Percentiles rank a stretch among this genome's conserved stretches.
Evolutionary conservation across 2,888 invertebrate species (phyloP).

Genomic region (Eupsilia transversa): DNA sequence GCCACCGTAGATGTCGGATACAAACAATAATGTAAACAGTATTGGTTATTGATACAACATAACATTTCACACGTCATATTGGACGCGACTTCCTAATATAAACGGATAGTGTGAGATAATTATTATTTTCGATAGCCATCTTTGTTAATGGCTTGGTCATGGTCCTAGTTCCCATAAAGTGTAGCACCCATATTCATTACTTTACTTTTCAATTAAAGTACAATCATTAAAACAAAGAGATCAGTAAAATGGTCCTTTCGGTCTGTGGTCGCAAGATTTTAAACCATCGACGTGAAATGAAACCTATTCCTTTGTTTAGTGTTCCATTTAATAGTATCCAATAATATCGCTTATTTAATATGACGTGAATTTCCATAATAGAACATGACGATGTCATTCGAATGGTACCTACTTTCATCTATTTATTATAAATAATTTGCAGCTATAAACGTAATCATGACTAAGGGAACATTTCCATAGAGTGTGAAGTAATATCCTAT

Average conservation of each 20-base stretch:
- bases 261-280: not conserved
- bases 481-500: conserved; percentile 25
- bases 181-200: not conserved
- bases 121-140: conserved; percentile 25
- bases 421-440: conserved; percentile 18
- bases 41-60: conserved; percentile 69
- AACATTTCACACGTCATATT: conserved; percentile 64
- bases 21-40: conserved; percentile 76
- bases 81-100: conserved; percentile 59
- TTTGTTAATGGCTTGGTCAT: conserved; percentile 23
- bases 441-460: conserved; percentile 7
- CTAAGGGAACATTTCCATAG: conserved; percentile 29
- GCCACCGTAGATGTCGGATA: conserved; percentile 69
- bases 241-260: not conserved
- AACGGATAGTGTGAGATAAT: conserved; percentile 56
- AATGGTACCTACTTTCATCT: not conserved
- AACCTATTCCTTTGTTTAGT: conserved; percentile 33
- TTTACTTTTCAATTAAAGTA: conserved; percentile 6
- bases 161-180: conserved; percentile 28
- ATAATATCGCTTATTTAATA: conserved; percentile 23
- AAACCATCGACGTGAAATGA: not conserved
- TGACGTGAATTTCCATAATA: conserved; percentile 22
- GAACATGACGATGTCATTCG: not conserved
- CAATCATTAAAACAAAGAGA: conserved; percentile 8
- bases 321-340: not conserved